Percentiles rank a stretch among this genome's conserved stretches.
These are phyloP conservation scores for Paracentrotus lividus DNA, from an alignment of 53 echinoderm and acorn worm genomes.

Conservation along the genomic window DNA sequence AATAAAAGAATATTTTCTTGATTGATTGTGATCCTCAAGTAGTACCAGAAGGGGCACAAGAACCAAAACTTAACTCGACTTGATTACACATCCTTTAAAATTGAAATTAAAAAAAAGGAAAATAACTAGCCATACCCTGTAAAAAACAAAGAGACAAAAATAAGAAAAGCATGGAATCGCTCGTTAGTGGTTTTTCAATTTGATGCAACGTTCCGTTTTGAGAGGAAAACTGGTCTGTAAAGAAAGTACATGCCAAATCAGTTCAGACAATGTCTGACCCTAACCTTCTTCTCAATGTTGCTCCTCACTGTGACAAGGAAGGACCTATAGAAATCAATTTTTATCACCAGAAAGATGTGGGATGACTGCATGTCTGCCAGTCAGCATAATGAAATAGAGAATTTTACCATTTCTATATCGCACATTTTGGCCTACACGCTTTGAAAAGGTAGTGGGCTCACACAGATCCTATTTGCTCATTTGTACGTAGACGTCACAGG, in stretches of 20 bases:
- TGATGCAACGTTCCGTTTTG: too few species aligned
- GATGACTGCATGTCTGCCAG: neutral
- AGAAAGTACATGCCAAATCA: neutral
- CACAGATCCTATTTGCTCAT: neutral
- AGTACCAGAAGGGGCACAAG: too few species aligned
- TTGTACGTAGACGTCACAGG: too few species aligned
- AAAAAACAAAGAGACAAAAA: too few species aligned
- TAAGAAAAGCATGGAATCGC: too few species aligned
- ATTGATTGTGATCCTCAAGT: too few species aligned
- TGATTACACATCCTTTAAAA: too few species aligned
- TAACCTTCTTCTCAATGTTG: neutral
- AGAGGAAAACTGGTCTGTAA: neutral
- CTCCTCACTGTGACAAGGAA: neutral
- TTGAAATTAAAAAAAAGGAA: too few species aligned
- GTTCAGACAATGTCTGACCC: slow-evolving; percentile 5
- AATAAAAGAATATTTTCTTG: too few species aligned
- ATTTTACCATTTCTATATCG: neutral
- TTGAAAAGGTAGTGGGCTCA: neutral
- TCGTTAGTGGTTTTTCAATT: too few species aligned
- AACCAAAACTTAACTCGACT: too few species aligned
- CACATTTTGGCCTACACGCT: neutral
- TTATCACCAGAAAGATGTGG: neutral
- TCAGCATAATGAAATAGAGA: neutral
- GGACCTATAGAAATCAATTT: neutral
- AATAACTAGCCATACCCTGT: too few species aligned